Evolutionary conservation across 2,113 vertebrate species (phyloP), one percentile per base, ranked within the genome.

Genomic region (Nanorana parkeri): DNA sequence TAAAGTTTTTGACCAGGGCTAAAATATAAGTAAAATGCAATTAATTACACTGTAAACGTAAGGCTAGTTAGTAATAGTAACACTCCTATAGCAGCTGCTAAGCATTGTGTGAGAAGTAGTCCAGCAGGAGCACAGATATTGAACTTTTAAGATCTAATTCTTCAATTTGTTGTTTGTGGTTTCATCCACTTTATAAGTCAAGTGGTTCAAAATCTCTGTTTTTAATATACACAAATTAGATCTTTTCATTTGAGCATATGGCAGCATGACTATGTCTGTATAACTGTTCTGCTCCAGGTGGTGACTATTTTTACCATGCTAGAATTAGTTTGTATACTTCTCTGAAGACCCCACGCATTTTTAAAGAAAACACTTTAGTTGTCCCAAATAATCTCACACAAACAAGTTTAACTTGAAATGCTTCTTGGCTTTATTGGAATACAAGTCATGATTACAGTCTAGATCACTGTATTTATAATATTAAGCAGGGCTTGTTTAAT

Each of bases 251-350:
- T 58, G 54, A 74, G 56, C 72, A 75, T 61, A 75, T 75, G 72
- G 72, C 55, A 60, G 55, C 55, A 61, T 75, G 72, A 61, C 29
- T 61, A 20, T 75, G 20, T 75, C 32, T 77, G 23, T 64, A 51
- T 77, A 77, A 51, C 17, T 63, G 64, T 77, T 47, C n/a, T 36
- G 4, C 28, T 77, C 32, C 74, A 77, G 74, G 74, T 77, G 72
- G 72, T 60, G n/a, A 60, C 72, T 75, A 61, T 75, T 75, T 75
- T 75, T 75, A 75, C 55, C 56, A 75, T 60, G 72, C 55, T 61
- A 61, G 19, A 75, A 75, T 75, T 60, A 75, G 72, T 75, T 75
- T 75, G 72, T 75, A 75, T 74, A 74, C 55, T 36, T 56, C 72
- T 41, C 19, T 24, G 56, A 75, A 23, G 72, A 75, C 60, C 74